Percentiles rank a stretch among this genome's conserved stretches.
These are phyloP conservation scores for Dendrocincla fuliginosa DNA, from an alignment of 2,797 vertebrate genomes.

Conservation along the genomic window DNA sequence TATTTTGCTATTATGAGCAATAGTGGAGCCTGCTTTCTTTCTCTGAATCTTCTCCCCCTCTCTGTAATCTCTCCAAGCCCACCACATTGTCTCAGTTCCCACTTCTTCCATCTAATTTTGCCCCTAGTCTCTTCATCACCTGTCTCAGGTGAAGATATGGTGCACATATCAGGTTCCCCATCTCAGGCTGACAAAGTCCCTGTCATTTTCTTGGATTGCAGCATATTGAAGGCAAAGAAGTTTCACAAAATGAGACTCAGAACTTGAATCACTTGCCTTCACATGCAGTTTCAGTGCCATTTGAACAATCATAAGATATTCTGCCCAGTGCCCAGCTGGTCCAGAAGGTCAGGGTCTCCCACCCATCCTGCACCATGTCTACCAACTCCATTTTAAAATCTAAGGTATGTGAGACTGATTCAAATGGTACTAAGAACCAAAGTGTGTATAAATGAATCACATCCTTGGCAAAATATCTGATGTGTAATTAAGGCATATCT, in stretches of 20 bases:
- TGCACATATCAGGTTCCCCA: accelerated
- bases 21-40: background rate
- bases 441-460: background rate
- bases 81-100: background rate
- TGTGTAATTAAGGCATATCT: background rate
- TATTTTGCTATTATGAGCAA: background rate
- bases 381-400: background rate
- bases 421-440: background rate
- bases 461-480: accelerated
- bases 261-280: background rate
- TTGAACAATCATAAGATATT: background rate
- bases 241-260: background rate
- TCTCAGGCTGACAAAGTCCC: background rate
- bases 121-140: background rate
- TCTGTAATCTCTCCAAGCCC: background rate
- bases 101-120: background rate
- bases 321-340: background rate
- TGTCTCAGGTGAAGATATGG: background rate
- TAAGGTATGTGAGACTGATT: background rate
- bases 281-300: background rate
- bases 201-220: background rate
- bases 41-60: background rate
- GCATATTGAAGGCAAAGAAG: background rate
- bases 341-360: background rate
- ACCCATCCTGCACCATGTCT: background rate